Conservation (phyloP, 2,888 invertebrate genomes). For the Sialis lutaria region DNA sequence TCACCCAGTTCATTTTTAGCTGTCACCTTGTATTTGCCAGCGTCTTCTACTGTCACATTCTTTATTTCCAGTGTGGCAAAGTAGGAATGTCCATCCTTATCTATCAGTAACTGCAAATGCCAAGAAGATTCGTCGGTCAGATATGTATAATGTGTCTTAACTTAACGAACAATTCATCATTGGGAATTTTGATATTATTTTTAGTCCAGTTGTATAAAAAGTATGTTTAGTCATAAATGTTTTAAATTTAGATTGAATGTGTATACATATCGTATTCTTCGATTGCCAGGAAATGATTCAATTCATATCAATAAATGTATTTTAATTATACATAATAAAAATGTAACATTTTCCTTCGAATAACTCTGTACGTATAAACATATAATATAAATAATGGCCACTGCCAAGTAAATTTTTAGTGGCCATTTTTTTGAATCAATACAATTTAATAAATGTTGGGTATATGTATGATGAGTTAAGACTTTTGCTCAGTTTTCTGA, state of each 20-base stretch:
- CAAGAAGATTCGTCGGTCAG: neutral
- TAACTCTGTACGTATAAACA: too few relatives aligned
- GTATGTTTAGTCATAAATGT: too few relatives aligned
- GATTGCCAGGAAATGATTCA: too few relatives aligned
- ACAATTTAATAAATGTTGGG: neutral
- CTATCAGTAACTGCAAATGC: constrained; percentile 56
- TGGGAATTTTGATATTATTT: too few relatives aligned
- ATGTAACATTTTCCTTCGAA: too few relatives aligned
- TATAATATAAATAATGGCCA: too few relatives aligned
- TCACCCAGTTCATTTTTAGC: constrained; percentile 97
- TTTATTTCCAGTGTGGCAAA: constrained; percentile 84
- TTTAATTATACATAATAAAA: too few relatives aligned
- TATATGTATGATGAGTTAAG: neutral
- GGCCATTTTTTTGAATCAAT: neutral
- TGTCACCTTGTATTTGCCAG: constrained; percentile 92
- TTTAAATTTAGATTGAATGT: too few relatives aligned
- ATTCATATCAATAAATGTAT: too few relatives aligned
- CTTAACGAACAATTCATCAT: too few relatives aligned
- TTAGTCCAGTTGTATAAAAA: too few relatives aligned
- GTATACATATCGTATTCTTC: too few relatives aligned
- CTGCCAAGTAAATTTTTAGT: neutral
- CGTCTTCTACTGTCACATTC: constrained; percentile 92
- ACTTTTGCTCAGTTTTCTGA: constrained; percentile 21
- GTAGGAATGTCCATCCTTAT: constrained; percentile 86
- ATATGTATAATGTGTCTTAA: neutral